These are phyloP conservation scores for Azorinus chamasolen DNA, from an alignment of 2,888 invertebrate species.

Conservation along the genomic window DNA sequence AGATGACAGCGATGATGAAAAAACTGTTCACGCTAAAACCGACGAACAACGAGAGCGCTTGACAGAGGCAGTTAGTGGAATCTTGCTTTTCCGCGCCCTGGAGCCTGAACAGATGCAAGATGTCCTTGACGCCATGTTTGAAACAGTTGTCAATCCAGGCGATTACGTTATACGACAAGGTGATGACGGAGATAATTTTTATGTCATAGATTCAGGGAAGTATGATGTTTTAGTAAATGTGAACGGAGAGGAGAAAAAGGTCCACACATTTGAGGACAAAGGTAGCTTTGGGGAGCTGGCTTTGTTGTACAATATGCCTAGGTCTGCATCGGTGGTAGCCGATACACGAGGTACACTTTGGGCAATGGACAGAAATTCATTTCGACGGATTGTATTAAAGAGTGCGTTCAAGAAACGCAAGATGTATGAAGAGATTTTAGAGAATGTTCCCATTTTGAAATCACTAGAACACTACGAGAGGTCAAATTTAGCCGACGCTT, in stretches of 20 bases:
- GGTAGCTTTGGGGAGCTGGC: slow-evolving; percentile 86
- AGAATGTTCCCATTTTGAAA: slow-evolving; percentile 84
- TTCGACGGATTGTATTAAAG: slow-evolving; percentile 85
- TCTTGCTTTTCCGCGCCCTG: slow-evolving; percentile 84
- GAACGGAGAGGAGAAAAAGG: slow-evolving; percentile 81
- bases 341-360: slow-evolving; percentile 83
- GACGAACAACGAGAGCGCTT: slow-evolving; percentile 85
- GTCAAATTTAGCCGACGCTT: slow-evolving; percentile 86
- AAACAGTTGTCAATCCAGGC: slow-evolving; percentile 82
- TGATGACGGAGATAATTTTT: slow-evolving; percentile 87
- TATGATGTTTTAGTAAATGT: slow-evolving; percentile 83
- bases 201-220: slow-evolving; percentile 86
- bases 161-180: slow-evolving; percentile 85
- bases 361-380: slow-evolving; percentile 86
- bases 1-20: slow-evolving; percentile 82
- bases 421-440: slow-evolving; percentile 85
- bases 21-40: slow-evolving; percentile 84
- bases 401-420: slow-evolving; percentile 86
- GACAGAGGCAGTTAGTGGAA: slow-evolving; percentile 82
- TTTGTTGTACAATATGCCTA: slow-evolving; percentile 86
- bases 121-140: slow-evolving; percentile 87
- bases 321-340: slow-evolving; percentile 85
- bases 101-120: slow-evolving; percentile 86
- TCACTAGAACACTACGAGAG: slow-evolving; percentile 84
- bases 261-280: slow-evolving; percentile 84